Conservation (phyloP, 2,113 vertebrate genomes). For the Pterocles gutturalis region DNA sequence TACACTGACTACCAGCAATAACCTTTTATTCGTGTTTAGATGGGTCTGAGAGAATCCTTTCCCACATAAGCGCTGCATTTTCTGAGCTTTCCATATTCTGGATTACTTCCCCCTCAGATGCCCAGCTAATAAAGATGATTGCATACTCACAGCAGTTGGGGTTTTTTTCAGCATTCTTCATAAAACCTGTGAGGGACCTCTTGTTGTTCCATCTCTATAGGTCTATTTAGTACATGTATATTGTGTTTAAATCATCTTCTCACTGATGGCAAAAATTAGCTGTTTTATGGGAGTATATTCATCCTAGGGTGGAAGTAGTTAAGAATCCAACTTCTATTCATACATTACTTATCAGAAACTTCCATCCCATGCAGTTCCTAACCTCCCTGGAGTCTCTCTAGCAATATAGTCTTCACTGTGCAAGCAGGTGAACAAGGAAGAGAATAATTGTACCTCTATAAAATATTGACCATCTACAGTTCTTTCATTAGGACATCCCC, state of each 20-base stretch:
- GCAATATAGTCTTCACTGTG: neutral
- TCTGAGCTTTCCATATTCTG: neutral
- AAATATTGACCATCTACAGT: neutral
- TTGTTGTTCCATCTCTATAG: neutral
- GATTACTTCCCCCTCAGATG: neutral
- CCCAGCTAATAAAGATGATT: neutral
- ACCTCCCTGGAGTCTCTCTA: neutral
- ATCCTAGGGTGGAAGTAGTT: neutral
- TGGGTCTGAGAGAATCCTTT: neutral
- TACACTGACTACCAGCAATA: neutral
- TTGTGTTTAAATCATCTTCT: neutral
- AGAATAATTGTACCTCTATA: neutral
- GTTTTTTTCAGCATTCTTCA: neutral
- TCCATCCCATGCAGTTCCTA: neutral
- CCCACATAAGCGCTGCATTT: neutral
- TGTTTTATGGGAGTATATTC: neutral
- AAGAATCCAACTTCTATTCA: neutral
- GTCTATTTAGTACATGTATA: neutral
- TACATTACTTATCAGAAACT: constrained; percentile 12
- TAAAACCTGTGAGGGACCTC: neutral
- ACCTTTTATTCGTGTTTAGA: neutral
- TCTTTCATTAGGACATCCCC: neutral
- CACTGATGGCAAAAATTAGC: neutral
- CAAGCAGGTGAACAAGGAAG: neutral
- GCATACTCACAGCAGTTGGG: neutral